Base-by-base conservation (phyloP, 2,888 invertebrate genomes). In the Conops quadrifasciatus region DNA sequence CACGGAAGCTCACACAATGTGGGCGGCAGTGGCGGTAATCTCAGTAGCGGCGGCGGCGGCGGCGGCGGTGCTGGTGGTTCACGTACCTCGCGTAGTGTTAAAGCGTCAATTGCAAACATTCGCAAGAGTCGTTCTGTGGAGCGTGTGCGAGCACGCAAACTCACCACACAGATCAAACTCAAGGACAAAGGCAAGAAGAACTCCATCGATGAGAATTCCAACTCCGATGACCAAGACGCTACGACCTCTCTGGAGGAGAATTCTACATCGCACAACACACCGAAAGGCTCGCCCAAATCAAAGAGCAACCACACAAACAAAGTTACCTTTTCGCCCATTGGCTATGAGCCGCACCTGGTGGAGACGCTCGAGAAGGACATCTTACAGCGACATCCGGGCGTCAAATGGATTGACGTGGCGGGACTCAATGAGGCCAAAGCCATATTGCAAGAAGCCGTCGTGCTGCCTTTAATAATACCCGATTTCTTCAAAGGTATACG, bases 401-500 rank as follows among this genome's bases (percentile, higher is more conserved):
- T 95, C n/a, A 91, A 90, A 73, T 95, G 94, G 94, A 90, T 88
- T 71, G 91, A 91, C 82, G 92, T 93, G 16, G 90, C 93, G 2
- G 93, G 92, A 1, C 86, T 93, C 64, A 89, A 90, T 71, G 92
- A 92, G 78, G 93, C 93, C 0, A 93, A 93, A 80, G 88, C 92
- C 30, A 90, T 95, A 72, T 84, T 91, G 51, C 93, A 95, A 82
- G 95, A 96, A 84, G 95, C 95, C 1, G 93, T 95, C 77, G 94
- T 96, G 0, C 85, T 96, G 75, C 95, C 96, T 0, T 89, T 94
- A 43, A 90, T 94, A 72, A 93, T 95, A 89, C 95, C 95, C 0
- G 94, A 95, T 80, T 95, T 94, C 86, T 96, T 96, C 83, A 94
- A 92, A 87, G 94, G 93, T 45, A 94, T 94, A 73, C 88, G 94